Evolutionary conservation across 2,888 invertebrate species (phyloP).

Genomic region (Stomorhina lunata): DNA sequence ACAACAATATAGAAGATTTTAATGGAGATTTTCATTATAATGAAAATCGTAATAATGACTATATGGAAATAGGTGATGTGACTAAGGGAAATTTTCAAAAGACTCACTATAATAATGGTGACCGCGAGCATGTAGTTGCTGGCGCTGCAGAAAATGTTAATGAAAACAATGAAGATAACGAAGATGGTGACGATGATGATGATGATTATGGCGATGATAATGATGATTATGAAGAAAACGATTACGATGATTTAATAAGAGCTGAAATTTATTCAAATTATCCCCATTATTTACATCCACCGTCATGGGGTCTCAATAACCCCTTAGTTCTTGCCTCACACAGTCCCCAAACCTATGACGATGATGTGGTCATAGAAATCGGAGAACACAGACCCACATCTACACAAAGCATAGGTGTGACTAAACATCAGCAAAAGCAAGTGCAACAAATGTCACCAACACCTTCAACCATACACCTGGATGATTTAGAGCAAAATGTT

Average conservation of each 20-base stretch:
- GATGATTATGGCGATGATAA: slow-evolving; percentile 68
- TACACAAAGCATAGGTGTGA: slow-evolving; percentile 45
- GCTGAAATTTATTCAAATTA: slow-evolving; percentile 81
- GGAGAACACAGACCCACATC: slow-evolving; percentile 70
- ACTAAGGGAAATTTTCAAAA: slow-evolving; percentile 72
- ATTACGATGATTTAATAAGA: slow-evolving; percentile 81
- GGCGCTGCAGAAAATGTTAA: neutral
- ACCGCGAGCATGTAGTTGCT: slow-evolving; percentile 67
- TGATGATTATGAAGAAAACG: slow-evolving; percentile 79
- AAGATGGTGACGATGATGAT: slow-evolving; percentile 67
- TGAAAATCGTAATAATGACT: slow-evolving; percentile 63
- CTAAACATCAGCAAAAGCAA: slow-evolving; percentile 58
- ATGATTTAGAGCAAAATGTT: slow-evolving; percentile 69
- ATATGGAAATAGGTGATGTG: slow-evolving; percentile 70
- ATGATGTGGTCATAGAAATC: slow-evolving; percentile 73
- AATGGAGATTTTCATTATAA: slow-evolving; percentile 51
- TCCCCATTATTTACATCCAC: slow-evolving; percentile 84
- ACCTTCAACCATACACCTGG: slow-evolving; percentile 54
- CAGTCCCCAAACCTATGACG: slow-evolving; percentile 79
- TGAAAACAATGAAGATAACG: slow-evolving; percentile 9
- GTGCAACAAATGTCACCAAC: slow-evolving; percentile 53
- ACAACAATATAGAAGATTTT: slow-evolving; percentile 57
- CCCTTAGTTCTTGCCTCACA: slow-evolving; percentile 79
- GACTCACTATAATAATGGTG: slow-evolving; percentile 49
- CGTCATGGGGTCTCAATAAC: slow-evolving; percentile 79